Evolutionary conservation across 2,797 vertebrate species (phyloP), one percentile per base, ranked within the genome.

Genomic region (Podarcis siculus): DNA sequence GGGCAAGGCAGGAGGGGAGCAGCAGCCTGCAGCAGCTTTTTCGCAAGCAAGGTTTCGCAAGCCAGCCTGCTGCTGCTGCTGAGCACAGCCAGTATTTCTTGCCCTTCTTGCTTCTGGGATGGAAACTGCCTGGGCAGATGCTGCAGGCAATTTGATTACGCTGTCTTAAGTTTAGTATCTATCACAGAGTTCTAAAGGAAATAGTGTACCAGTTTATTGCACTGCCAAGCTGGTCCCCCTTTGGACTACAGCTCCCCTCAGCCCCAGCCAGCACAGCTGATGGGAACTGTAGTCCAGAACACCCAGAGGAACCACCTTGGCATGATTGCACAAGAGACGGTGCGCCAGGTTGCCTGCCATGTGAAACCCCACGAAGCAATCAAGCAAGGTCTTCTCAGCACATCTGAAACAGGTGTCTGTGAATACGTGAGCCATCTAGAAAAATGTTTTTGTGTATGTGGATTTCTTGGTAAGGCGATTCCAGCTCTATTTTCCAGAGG

Each of bases 21-120:
- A 19, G 35, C 66, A 69, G 66, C 66, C 23, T 7, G 27, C 30
- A 30, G 19, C 39, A 17, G 19, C 10, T 69, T 21, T 39, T 2
- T 32, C 8, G 1, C 1, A 1, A 30, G 21, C 25, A 2, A 75
- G 32, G 2, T 21, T 17, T 17, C 15, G 1, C 49, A 8, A 5
- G 35, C 39, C 4, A 10, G 79, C 58, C 39, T 9, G 58, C 21
- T 9, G 27, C 66, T 1, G 17, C 39, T 5, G 27, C 61, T 1
- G 1, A 2, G 6, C 64, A 21, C 25, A 39, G 67, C 78, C 69
- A 5, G 35, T 23, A 12, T 82, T 87, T 35, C 58, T n/a, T 27
- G 80, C 80, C 32, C 23, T 77, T 37, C 39, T 7, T 13, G 61
- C 73, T 67, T 35, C 71, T 12, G 79, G 27, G 35, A 67, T 4